Evolutionary conservation across 2,888 invertebrate species (phyloP), one percentile per base, ranked within the genome.

Genomic region (Desoria tigrina): DNA sequence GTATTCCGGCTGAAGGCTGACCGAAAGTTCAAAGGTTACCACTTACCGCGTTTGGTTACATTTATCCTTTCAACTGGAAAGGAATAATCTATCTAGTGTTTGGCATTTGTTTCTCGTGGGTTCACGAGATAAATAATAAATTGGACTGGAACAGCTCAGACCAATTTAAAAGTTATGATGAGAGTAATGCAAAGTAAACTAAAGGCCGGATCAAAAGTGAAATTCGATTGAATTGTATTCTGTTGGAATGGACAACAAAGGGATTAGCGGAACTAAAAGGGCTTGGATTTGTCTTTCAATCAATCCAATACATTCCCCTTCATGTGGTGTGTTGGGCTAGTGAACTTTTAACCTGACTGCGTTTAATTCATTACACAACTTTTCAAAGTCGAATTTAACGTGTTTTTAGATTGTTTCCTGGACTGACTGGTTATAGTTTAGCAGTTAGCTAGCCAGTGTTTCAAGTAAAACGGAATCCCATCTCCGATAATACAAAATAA

Each of bases 241-340:
- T 6, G 21, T 21, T 6, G n/a, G 45, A n/a, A 18, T 45, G 39
- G 9, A 45, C n/a, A 45, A 3, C 6, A 45, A 45, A 4, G 4
- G n/a, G 21, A 6, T 11, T 32, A 45, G 6, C 6, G n/a, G 16
- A 18, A 21, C 45, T 45, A 6, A 45, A 6, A 3, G 4, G 16
- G 45, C n/a, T 45, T 45, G 45, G 45, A n/a, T 21, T 45, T 16
- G 45, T 45, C 45, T 45, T 45, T 45, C 21, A 45, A 45, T 45
- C 45, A 45, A 16, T 18, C 16, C 45, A 45, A 45, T 32, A 11
- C 39, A 9, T 39, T 45, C n/a, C 16, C 16, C 6, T 45, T 45
- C 16, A 4, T 45, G n/a, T 21, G 16, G 21, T 18, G 45, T 45
- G 9, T 16, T 21, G 16, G 9, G 21, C 21, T 16, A 6, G 21